A percentile compares a stretch with the other conserved stretches of the same genome.
Evolutionary conservation across 2,797 vertebrate genomes (phyloP).

Genomic region (Falco columbarius): DNA sequence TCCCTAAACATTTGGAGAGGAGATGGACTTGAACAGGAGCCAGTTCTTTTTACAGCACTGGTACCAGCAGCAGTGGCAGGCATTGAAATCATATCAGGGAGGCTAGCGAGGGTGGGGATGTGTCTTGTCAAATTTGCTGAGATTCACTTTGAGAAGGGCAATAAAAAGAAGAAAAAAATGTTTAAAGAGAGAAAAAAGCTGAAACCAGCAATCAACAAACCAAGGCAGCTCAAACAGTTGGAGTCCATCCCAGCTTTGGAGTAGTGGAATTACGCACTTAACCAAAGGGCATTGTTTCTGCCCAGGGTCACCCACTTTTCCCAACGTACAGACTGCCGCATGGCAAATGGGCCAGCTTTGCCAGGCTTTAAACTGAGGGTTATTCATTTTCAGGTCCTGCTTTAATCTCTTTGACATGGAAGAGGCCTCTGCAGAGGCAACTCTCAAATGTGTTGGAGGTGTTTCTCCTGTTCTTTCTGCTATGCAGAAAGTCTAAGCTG

Average conservation of each 20-base stretch:
- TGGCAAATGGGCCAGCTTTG: neutral
- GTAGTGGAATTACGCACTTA: neutral
- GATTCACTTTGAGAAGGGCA: neutral
- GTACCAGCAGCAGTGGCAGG: slow-evolving; percentile 50
- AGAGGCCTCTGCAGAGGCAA: neutral
- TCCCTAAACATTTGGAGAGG: slow-evolving; percentile 67
- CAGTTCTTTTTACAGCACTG: slow-evolving; percentile 63
- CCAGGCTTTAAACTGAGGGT: neutral
- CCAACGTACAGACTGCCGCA: neutral
- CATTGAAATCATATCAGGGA: neutral
- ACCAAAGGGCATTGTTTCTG: neutral
- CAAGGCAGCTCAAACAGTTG: neutral
- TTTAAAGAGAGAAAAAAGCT: neutral
- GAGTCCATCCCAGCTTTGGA: neutral
- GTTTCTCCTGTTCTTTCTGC: neutral
- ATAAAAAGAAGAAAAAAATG: neutral
- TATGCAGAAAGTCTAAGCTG: neutral
- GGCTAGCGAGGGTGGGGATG: rapidly evolving
- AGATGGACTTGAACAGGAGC: slow-evolving; percentile 53
- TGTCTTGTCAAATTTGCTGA: neutral
- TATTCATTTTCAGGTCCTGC: neutral
- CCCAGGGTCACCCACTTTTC: neutral
- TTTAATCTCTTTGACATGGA: neutral
- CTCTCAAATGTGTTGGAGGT: neutral
- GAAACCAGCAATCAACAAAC: neutral